phyloP scores from a whole-genome alignment of 2,888 invertebrate species.

The Coecobrya sp. region DNA sequence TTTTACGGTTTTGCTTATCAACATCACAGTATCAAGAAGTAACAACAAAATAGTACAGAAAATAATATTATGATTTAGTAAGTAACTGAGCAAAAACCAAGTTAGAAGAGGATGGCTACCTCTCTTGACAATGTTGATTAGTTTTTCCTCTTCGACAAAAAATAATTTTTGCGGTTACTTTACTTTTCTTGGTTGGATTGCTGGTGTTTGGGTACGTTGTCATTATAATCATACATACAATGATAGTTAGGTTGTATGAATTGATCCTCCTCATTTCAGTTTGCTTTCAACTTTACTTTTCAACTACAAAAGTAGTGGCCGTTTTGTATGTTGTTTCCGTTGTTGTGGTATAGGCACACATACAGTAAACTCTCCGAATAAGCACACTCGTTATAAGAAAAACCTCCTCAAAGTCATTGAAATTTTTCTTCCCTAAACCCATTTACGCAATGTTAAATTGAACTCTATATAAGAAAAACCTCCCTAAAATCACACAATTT shows the following conservation, averaged over 20 bases:
- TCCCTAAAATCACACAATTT: too few species aligned
- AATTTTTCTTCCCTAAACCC: too few species aligned
- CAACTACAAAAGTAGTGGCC: not conserved
- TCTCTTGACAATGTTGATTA: conserved; percentile 57
- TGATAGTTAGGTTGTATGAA: not conserved
- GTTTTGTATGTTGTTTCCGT: conserved; percentile 1
- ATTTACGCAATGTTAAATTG: too few species aligned
- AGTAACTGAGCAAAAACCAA: not conserved
- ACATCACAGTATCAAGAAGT: not conserved
- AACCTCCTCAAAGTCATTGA: too few species aligned
- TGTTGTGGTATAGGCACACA: conserved; percentile 13
- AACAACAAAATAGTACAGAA: not conserved
- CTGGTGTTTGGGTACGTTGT: not conserved
- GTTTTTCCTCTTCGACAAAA: conserved; percentile 53
- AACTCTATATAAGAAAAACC: too few species aligned
- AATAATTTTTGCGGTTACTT: conserved; percentile 48
- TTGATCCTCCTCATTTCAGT: not conserved
- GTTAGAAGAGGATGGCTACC: conserved; percentile 14
- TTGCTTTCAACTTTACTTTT: not conserved
- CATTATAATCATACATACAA: not conserved
- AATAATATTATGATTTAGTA: conserved; percentile 2
- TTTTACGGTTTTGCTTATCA: conserved; percentile 43
- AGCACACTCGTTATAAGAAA: too few species aligned
- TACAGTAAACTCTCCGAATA: too few species aligned
- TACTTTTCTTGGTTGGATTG: conserved; percentile 18